Base-by-base conservation (phyloP, 1,140 invertebrate genomes). In the Microplitis demolitor region DNA sequence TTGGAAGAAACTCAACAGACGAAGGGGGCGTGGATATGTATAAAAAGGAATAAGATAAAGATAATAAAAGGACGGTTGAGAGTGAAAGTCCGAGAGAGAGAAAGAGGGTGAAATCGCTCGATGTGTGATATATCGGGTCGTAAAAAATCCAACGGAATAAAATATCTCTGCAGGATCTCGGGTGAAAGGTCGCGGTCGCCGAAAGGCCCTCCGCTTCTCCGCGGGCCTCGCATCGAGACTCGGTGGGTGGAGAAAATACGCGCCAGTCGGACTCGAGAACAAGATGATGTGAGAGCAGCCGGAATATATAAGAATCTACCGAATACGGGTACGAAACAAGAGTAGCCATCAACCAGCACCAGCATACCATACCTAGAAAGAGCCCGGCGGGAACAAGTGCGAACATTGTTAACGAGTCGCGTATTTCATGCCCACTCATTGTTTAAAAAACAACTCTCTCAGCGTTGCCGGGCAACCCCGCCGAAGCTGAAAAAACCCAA, bases 111-210 rank as follows among this genome's bases (percentile, higher is more conserved):
- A 72, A 37, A 71, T 58, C 66, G 77, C 77, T 85, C 85, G 84
- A 87, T 87, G 83, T 80, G 80, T 87, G 84, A 87, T 87, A 86
- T 87, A 87, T 87, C 84, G 84, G 86, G 83, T 86, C 86, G 82
- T 87, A 86, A 87, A 87, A 87, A 87, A 84, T 80, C 78, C 61
- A n/a, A 74, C 78, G 78, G 84, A 86, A 87, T 87, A 87, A 86
- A 85, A 85, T 86, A 87, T 87, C 84, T 84, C 75, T 62, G 81
- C 70, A 77, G 83, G 82, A 86, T 87, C 84, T 85, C 72, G 76
- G 82, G 80, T 78, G 84, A 82, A 83, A 85, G 85, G 85, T 86
- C 84, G 79, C 53, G 79, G 81, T 85, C 85, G 85, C 85, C 85
- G 82, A 85, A 86, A 85, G 83, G 78, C 76, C 74, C 73, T 72